A percentile compares a stretch with the other conserved stretches of the same genome.
Evolutionary conservation across 2,113 vertebrate species (phyloP).

Genomic region (Percopsis transmontana): DNA sequence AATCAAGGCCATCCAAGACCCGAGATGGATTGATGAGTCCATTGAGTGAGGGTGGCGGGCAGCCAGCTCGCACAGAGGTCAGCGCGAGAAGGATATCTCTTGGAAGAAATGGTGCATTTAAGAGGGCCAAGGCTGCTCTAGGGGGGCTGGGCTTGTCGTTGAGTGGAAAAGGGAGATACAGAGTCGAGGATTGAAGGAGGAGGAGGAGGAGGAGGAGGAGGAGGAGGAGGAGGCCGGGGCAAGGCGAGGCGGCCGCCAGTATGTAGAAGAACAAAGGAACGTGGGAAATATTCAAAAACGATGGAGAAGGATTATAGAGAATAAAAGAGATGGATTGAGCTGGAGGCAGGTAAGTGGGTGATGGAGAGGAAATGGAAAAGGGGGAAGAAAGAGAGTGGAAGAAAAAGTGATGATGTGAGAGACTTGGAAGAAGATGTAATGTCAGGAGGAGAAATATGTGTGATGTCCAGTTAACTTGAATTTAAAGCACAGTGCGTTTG

Average conservation of each 20-base stretch:
- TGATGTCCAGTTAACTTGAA: constrained; percentile 51
- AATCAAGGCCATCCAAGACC: constrained; percentile 78
- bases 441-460: constrained; percentile 48
- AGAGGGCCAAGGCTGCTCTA: constrained; percentile 75
- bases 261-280: constrained; percentile 58
- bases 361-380: constrained; percentile 15
- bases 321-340: constrained; percentile 31
- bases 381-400: constrained; percentile 26
- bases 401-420: constrained; percentile 29
- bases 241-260: constrained; percentile 45
- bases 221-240: constrained; percentile 39
- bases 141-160: neutral
- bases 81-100: constrained; percentile 76
- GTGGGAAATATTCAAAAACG: constrained; percentile 57
- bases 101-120: constrained; percentile 78
- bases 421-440: constrained; percentile 30
- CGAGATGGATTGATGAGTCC: constrained; percentile 79
- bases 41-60: constrained; percentile 74
- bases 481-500: constrained; percentile 48
- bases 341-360: constrained; percentile 37
- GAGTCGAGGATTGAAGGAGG: neutral
- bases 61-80: constrained; percentile 77
- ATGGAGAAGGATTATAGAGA: constrained; percentile 30
- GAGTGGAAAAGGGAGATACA: constrained; percentile 34
- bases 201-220: neutral